Evolutionary conservation across 1,140 invertebrate genomes (phyloP), one percentile per base, ranked within the genome.

Genomic region (Campoletis sonorensis): DNA sequence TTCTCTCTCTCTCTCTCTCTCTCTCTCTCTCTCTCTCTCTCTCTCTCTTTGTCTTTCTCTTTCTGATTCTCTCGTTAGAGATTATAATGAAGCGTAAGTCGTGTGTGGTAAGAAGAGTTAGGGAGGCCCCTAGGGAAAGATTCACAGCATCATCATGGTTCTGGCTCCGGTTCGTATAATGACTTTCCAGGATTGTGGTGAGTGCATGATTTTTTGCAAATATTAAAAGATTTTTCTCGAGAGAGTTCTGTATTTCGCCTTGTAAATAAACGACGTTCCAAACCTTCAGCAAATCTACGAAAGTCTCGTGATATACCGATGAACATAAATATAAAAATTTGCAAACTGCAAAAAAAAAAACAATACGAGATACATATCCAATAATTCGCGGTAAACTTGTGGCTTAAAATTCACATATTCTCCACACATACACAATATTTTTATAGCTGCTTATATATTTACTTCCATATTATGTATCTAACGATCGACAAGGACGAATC

Each of bases 401-500:
- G 5, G 54, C 16, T 21, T 58, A 10, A 58, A 58, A 67, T 67
- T 23, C 23, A 11, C 54, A 58, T 58, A 58, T 58, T 54, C 3
- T 54, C 2, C 3, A 54, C 13, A 54, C 18, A 54, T n/a, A 21
- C 23, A n/a, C 23, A 64, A 64, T 23, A 2, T 23, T n/a, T 64
- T 23, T 64, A 64, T 64, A 64, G 58, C 5, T 10, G 37, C 37
- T 10, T 13, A 45, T 11, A 11, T 45, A 11, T 45, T 10, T 13
- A 45, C 40, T 11, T 45, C 8, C 8, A 67, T 67, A 27, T 27
- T 67, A 67, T 67, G 49, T 58, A 15, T 58, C 11, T 33, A 45
- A 16, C 45, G 10, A 75, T 75, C 72, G 72, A 30, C 72, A 75
- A 75, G 72, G 72, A 75, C 72, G 72, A 51, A 54, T 75, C 45